Base-by-base conservation (phyloP, 1,140 invertebrate species). In the Aphelinus certus region DNA sequence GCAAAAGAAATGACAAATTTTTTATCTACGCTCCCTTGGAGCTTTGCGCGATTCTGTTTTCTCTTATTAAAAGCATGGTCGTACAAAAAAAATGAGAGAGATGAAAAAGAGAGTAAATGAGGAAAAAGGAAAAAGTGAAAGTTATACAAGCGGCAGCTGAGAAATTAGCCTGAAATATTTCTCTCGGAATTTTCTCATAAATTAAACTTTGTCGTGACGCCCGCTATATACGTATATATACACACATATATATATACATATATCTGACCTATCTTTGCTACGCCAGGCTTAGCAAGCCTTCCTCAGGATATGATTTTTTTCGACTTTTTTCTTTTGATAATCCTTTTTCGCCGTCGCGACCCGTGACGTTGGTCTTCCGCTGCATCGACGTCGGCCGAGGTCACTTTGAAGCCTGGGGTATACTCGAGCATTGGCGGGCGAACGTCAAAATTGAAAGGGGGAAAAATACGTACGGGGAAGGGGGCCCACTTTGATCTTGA, bases 141-240 rank as follows among this genome's bases (percentile, higher is more conserved):
- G 79, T 79, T 77, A 76, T 63, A 70, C 75, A 26, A 76, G 77
- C 77, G 76, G 73, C 65, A 76, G 76, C 77, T 79, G 77, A 79
- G 77, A 85, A 85, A 85, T 85, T 84, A 84, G 79, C 80, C 75
- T 80, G 82, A 78, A 83, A 84, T 79, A 81, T 84, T 82, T 83
- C 78, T 78, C 75, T 78, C 53, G 78, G 79, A 81, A 82, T 84
- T 83, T 79, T 77, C 75, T 79, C 80, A 80, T 83, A 84, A 84
- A 84, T 85, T 83, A 84, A 83, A 84, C 76, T 84, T 84, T 77
- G 77, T 81, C 76, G 72, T 57, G 79, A 76, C 65, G 60, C 64
- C 65, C n/a, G 45, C 43, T 62, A 7, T 58, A 43, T 72, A 57
- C 47, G 26, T 66, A 56, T 66, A 58, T 53, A 67, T 67, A 57